Evolutionary conservation across 2,113 vertebrate genomes (phyloP), one percentile per base, ranked within the genome.

Genomic region (Ovibos moschatus): DNA sequence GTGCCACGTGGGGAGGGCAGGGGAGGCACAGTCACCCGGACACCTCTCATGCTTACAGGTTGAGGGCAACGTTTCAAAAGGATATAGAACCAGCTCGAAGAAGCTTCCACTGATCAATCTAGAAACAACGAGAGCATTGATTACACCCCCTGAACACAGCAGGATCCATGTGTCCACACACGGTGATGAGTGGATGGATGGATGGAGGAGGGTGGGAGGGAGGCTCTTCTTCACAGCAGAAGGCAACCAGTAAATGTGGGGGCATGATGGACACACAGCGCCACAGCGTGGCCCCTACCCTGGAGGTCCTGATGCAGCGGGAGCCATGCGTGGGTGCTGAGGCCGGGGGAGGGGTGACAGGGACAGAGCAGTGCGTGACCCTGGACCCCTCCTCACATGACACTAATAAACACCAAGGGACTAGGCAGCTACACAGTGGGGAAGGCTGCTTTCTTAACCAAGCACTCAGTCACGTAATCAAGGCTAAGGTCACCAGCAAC

Each of bases 341-440:
- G 40, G 51, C 62, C 8, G 11, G 51, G 40, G 2, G 14, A 27
- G 51, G 91, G 9, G 71, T n/a, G 40, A 47, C 3, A 16, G 50
- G n/a, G 27, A 14, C 53, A 53, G 90, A 11, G 58, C 6, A 19
- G 50, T n/a, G 45, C 14, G 0, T 6, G 13, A 2, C 5, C n/a
- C 78, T 3, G 27, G 27, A 4, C 21, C 14, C 5, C 45, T 82
- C 58, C 58, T 30, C 25, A 28, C 43, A 36, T 7, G 15, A 15
- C 3, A 19, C n/a, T 8, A 1, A 23, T 14, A 11, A 9, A 30
- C 13, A 10, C n/a, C 0, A 4, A 13, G 3, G 8, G 8, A 15
- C 45, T 3, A 4, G 14, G 5, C 12, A 33, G 21, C 23, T 1
- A 36, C 43, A 15, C 33, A 4, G 83, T 7, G 11, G 23, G 14